Base-by-base conservation (phyloP, 2,113 vertebrate species). In the Pimephales promelas region DNA sequence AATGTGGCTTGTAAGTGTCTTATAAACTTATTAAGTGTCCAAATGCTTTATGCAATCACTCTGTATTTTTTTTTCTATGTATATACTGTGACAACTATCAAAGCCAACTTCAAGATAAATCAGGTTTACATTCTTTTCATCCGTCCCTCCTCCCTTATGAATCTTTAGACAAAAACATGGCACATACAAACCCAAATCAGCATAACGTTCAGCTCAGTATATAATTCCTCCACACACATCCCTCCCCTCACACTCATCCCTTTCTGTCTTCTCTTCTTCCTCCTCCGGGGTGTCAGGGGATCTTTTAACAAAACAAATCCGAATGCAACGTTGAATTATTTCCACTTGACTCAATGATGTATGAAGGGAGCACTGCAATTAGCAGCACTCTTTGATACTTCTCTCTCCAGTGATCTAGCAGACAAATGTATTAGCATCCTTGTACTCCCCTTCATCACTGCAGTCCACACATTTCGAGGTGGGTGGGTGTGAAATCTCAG, bases 301-400 rank as follows among this genome's bases (percentile, higher is more conserved):
- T 84, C 59, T 86, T 89, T 89, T 90, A 90, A 90, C 90, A 88
- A 90, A 92, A 93, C 90, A 92, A 93, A 92, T 88, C 79, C 52
- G 79, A 87, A 92, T 86, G 88, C 86, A 88, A 85, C 86, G 85
- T 90, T 88, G 85, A 93, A 90, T 92, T 91, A 92, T 92, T 92
- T 90, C 91, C 90, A 92, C 92, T 89, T 89, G 87, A 89, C 86
- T 92, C 90, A 84, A 88, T 87, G 88, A 90, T 91, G 91, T 91
- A 89, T 92, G 90, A 92, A 91, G 85, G 85, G 78, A 45, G 59
- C 82, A 82, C 86, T 89, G 92, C 57, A 61, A 90, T 90, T 88
- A 86, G 85, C 80, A 71, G 79, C 71, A 66, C 79, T 68, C 77
- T 90, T 85, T 86, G 88, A 85, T 57, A 85, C 78, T 85, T 83